Percentiles rank a stretch among this genome's conserved stretches.
Conservation (phyloP, 2,888 invertebrate genomes). For the Ceramica pisi region DNA sequence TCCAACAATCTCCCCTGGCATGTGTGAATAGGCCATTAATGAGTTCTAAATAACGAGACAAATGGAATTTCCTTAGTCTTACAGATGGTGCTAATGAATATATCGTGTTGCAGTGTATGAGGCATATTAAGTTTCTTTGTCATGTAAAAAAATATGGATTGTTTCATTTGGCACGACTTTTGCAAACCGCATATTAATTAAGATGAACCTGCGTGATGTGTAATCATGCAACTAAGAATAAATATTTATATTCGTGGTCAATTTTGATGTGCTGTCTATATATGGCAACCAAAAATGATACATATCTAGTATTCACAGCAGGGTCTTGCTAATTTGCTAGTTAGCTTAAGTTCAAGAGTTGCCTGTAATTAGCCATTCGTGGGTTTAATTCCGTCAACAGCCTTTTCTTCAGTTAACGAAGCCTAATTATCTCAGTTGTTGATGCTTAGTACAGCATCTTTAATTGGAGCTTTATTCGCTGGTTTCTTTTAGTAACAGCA, state of each 20-base stretch:
- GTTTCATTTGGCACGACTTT: conserved; percentile 39
- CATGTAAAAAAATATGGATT: conserved; percentile 11
- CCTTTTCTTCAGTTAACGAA: not conserved
- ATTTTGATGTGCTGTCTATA: not conserved
- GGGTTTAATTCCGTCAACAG: no score
- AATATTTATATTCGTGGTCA: conserved; percentile 18
- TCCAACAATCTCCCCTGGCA: conserved; percentile 61
- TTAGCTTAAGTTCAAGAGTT: not conserved
- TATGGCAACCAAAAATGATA: not conserved
- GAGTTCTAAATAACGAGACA: conserved; percentile 72
- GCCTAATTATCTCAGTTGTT: not conserved
- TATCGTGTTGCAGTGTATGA: conserved; percentile 49
- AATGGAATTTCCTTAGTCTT: conserved; percentile 70
- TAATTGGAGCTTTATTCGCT: not conserved
- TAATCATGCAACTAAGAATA: conserved; percentile 10
- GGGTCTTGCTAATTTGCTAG: not conserved
- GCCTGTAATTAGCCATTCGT: no score
- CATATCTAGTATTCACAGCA: conserved; percentile 10
- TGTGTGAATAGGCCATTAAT: conserved; percentile 75
- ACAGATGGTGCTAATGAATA: conserved; percentile 67
- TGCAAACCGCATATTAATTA: conserved; percentile 6
- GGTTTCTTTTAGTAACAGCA: not conserved
- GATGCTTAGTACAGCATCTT: accelerated
- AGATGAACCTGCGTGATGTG: conserved; percentile 7
- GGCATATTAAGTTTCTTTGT: conserved; percentile 27